These are phyloP conservation scores for Neolamprologus toae DNA, from an alignment of 2,113 vertebrate genomes.

Conservation along the genomic window DNA sequence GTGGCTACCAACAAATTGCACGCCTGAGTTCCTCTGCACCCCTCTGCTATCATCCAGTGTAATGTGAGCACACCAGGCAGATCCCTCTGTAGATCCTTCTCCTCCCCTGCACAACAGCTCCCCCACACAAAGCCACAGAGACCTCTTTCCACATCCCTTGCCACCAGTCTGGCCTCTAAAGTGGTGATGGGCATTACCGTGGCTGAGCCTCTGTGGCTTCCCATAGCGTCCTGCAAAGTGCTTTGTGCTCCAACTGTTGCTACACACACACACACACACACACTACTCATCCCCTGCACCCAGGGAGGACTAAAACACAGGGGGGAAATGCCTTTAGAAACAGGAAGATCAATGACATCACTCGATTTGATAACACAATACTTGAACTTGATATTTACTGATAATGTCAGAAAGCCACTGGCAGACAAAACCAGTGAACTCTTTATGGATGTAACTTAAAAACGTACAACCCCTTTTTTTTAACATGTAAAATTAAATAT, in stretches of 20 bases:
- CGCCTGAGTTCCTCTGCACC: slow-evolving; percentile 67
- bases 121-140: slow-evolving; percentile 51
- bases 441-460: neutral
- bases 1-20: slow-evolving; percentile 76
- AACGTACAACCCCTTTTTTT: neutral
- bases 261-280: neutral
- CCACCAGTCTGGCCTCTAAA: slow-evolving; percentile 58
- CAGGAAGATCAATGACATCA: neutral
- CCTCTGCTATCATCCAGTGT: slow-evolving; percentile 64
- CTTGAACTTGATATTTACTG: neutral
- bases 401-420: neutral
- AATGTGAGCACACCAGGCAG: slow-evolving; percentile 69
- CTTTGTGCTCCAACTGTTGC: slow-evolving; percentile 38
- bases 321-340: neutral
- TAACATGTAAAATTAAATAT: slow-evolving; percentile 12
- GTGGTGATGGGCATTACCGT: slow-evolving; percentile 56
- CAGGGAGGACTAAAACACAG: neutral
- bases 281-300: neutral
- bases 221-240: slow-evolving; percentile 47
- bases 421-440: neutral
- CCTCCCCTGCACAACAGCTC: slow-evolving; percentile 41
- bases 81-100: slow-evolving; percentile 56
- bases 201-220: slow-evolving; percentile 56
- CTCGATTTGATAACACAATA: neutral
- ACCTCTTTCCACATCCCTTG: slow-evolving; percentile 52